These are phyloP conservation scores for Leptodactylus fuscus DNA, from an alignment of 2,113 vertebrate species.

Conservation along the genomic window DNA sequence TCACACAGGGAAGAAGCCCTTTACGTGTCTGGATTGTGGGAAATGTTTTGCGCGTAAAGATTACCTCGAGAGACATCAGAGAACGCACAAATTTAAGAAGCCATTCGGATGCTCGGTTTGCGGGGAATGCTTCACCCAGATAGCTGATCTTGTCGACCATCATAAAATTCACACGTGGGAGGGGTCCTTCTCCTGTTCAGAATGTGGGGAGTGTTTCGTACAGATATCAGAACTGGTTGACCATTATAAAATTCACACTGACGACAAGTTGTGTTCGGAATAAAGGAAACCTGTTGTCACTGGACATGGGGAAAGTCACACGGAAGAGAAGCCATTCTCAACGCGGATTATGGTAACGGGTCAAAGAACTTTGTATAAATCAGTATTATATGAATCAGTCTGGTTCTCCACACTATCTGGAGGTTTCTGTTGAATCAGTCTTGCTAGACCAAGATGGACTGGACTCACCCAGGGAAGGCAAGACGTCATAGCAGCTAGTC, in stretches of 20 bases:
- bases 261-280: background rate
- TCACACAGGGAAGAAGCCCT: background rate
- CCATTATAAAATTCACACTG: background rate
- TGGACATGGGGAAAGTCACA: background rate
- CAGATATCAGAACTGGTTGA: background rate
- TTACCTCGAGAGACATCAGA: background rate
- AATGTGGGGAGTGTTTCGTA: no score
- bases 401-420: no score
- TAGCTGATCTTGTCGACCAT: background rate
- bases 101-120: background rate
- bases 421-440: no score
- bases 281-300: background rate
- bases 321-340: background rate
- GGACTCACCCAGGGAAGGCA: no score
- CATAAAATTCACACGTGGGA: background rate
- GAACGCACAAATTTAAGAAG: background rate
- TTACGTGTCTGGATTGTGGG: background rate
- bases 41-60: constrained; percentile 16
- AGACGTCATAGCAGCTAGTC: no score
- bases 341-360: no score
- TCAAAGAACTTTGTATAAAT: no score
- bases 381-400: no score
- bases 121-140: background rate
- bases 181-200: background rate
- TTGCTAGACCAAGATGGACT: no score